These are phyloP conservation scores for Sprattus sprattus DNA, from an alignment of 2,113 vertebrate species.

Conservation along the genomic window DNA sequence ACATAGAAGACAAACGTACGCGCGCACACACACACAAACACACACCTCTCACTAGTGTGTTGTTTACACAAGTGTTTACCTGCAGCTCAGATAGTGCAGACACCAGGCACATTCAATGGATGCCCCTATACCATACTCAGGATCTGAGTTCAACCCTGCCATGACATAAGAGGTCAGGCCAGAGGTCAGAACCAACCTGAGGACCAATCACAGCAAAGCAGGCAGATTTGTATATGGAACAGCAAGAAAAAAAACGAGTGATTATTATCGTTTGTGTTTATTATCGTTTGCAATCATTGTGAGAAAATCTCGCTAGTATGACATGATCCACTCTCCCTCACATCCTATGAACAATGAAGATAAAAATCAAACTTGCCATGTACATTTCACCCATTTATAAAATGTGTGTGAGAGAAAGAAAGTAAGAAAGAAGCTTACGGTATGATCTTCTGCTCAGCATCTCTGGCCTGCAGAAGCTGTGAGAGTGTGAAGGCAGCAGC, in stretches of 20 bases:
- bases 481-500: constrained; percentile 87
- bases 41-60: background rate
- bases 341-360: no score
- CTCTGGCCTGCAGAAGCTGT: constrained; percentile 88
- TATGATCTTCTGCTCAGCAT: constrained; percentile 77
- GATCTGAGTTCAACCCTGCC: constrained; percentile 70
- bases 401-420: background rate
- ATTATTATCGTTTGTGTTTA: no score
- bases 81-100: constrained; percentile 88
- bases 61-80: constrained; percentile 67
- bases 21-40: background rate
- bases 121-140: constrained; percentile 72
- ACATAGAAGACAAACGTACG: background rate
- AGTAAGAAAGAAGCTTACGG: constrained; percentile 71
- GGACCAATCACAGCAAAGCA: background rate
- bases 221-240: no score
- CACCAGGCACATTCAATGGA: constrained; percentile 93
- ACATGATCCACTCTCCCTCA: no score
- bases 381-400: no score
- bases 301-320: no score
- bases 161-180: constrained; percentile 78
- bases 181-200: constrained; percentile 78
- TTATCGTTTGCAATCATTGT: background rate
- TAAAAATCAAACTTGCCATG: no score
- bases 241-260: no score